phyloP scores from a whole-genome alignment of 2,113 vertebrate species.

The Lucifuga dentata region DNA sequence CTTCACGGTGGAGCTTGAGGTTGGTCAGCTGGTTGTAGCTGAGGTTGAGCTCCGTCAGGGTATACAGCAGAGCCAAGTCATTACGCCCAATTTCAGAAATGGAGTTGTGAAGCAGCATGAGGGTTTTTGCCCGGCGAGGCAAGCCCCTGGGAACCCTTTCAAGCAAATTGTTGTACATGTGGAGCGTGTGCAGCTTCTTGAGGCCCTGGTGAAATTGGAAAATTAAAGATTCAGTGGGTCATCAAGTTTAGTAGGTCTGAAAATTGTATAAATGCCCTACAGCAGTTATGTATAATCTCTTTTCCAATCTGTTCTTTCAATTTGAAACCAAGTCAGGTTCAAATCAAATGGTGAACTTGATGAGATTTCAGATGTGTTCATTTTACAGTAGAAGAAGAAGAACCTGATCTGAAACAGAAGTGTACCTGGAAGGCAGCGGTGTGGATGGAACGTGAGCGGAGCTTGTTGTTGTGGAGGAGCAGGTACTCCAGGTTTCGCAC shows the following conservation, averaged over 20 bases:
- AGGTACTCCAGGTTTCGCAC: constrained; percentile 94
- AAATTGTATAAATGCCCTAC: not conserved
- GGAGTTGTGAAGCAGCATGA: constrained; percentile 95
- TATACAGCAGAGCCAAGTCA: constrained; percentile 91
- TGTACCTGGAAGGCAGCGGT: constrained; percentile 86
- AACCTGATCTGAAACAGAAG: not conserved
- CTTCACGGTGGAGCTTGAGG: constrained; percentile 88
- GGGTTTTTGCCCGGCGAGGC: constrained; percentile 92
- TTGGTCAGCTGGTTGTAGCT: constrained; percentile 96
- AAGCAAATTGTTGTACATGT: constrained; percentile 96
- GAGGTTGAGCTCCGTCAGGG: constrained; percentile 95
- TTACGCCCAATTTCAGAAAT: constrained; percentile 92
- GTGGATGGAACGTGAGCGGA: constrained; percentile 91
- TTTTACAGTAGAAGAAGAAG: not conserved
- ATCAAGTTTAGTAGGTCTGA: not conserved
- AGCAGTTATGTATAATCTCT: not conserved
- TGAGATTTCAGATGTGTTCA: not conserved
- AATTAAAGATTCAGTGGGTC: not conserved
- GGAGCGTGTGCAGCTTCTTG: constrained; percentile 96
- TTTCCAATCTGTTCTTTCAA: not conserved
- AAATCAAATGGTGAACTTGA: too few species aligned
- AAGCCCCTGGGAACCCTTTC: constrained; percentile 92
- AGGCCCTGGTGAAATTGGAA: constrained; percentile 79
- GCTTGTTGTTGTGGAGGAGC: constrained; percentile 94
- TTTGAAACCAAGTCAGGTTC: not conserved